Evolutionary conservation across 2,797 vertebrate species (phyloP), one percentile per base, ranked within the genome.

Genomic region (Enteromius mattozi): DNA sequence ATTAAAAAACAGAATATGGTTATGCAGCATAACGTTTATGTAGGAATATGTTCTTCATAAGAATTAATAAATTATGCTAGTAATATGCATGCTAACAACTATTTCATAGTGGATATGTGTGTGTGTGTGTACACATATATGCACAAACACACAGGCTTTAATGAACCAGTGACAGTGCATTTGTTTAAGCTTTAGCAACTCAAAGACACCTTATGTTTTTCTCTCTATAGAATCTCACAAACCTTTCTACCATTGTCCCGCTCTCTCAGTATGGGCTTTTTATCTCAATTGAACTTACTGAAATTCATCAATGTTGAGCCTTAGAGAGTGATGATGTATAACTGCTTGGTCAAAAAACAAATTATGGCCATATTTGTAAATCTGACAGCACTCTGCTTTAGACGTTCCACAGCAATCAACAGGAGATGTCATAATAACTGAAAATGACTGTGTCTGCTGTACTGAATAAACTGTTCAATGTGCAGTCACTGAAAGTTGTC

Each of bases 401-500:
- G 24, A 16, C 40, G 3, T 65, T 45, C 27, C 49, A 14, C 24
- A 78, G 76, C 76, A 65, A 63, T 65, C 77, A 79, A 47, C 59
- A 45, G 42, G 59, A 79, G n/a, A 66, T 45, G 42, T 63, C 61
- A 79, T 79, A 63, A 45, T 76, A 47, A 66, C 59, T 79, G 47
- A 79, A 66, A 63, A 27, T 79, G 27, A 63, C 77, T 65, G 24
- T 66, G 40, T 79, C 40, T 33, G 40, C 59, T 79, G 24, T 65
- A 65, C 59, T 49, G 42, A 30, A 63, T n/a, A 79, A 63, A 33
- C 77, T 79, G 24, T 61, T 78, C 37, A 65, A 33, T 45, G 24
- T 79, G 13, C 75, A 59, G 51, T 77, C 35, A 77, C 30, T 1
- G 33, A 77, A 61, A 40, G 1, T 17, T 59, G 35, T 19, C 75